Conservation (phyloP, 2,113 vertebrate genomes). For the Agelaius phoeniceus region DNA sequence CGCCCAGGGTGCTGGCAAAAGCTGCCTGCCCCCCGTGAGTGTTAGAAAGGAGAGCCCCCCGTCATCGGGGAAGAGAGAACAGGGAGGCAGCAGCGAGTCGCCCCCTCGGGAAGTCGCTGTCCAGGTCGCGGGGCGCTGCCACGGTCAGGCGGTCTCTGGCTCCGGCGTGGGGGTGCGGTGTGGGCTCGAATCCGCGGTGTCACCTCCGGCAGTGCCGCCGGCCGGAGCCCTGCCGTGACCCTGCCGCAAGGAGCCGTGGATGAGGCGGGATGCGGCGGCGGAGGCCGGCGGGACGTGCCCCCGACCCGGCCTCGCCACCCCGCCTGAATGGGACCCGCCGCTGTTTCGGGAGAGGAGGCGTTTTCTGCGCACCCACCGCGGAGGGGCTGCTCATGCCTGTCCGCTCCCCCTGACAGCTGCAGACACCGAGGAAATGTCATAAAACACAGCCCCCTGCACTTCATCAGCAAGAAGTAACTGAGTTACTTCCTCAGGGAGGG, state of each 20-base stretch:
- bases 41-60: background rate
- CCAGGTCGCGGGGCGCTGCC: background rate
- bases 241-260: background rate
- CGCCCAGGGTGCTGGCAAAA: background rate
- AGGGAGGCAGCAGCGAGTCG: background rate
- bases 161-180: background rate
- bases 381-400: background rate
- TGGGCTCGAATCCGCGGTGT: background rate
- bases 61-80: background rate
- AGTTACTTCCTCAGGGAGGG: slow-evolving; percentile 5
- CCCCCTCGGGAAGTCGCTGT: background rate
- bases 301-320: background rate
- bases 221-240: background rate
- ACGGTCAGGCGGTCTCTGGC: background rate
- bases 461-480: background rate
- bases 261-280: background rate
- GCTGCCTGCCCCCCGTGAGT: background rate
- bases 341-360: background rate
- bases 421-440: background rate
- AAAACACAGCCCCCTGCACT: background rate
- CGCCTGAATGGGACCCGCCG: background rate
- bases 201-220: background rate
- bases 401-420: background rate
- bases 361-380: background rate
- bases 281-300: background rate